Evolutionary conservation across 2,113 vertebrate genomes (phyloP).

Genomic region (Condylura cristata): DNA sequence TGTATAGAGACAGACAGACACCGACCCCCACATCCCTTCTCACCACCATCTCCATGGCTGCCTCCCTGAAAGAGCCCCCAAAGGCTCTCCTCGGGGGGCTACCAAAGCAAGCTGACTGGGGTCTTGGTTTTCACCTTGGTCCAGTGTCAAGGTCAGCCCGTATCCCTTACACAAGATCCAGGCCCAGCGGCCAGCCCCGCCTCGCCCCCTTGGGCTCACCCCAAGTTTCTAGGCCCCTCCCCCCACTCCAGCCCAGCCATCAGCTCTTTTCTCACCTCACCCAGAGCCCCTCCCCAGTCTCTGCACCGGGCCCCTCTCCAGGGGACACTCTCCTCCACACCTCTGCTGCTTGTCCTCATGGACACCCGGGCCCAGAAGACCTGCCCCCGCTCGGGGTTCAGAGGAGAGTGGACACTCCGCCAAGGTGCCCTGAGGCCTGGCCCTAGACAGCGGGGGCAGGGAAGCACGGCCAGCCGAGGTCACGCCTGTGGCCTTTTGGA

Average conservation of each 20-base stretch:
- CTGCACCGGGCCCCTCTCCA: neutral
- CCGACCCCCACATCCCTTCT: too few relatives aligned
- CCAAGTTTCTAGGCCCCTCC: rapidly evolving
- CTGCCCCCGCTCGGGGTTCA: too few relatives aligned
- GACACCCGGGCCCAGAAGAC: too few relatives aligned
- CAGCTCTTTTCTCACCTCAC: rapidly evolving
- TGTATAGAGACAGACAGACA: neutral
- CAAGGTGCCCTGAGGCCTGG: too few relatives aligned
- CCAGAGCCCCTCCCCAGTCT: too few relatives aligned
- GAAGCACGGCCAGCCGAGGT: neutral
- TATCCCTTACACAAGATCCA: too few relatives aligned
- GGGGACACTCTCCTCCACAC: too few relatives aligned
- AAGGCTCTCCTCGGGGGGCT: neutral
- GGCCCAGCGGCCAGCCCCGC: too few relatives aligned
- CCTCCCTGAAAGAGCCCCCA: neutral
- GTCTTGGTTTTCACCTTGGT: neutral
- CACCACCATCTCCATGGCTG: rapidly evolving
- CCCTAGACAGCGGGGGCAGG: rapidly evolving
- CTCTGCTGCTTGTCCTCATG: neutral
- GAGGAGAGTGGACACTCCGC: rapidly evolving
- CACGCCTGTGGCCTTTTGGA: neutral
- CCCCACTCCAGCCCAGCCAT: neutral
- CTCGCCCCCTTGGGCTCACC: rapidly evolving
- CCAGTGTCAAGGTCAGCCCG: neutral
- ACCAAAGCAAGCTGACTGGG: rapidly evolving